Conservation (phyloP, 2,113 vertebrate genomes). For the Mustelus asterias region DNA sequence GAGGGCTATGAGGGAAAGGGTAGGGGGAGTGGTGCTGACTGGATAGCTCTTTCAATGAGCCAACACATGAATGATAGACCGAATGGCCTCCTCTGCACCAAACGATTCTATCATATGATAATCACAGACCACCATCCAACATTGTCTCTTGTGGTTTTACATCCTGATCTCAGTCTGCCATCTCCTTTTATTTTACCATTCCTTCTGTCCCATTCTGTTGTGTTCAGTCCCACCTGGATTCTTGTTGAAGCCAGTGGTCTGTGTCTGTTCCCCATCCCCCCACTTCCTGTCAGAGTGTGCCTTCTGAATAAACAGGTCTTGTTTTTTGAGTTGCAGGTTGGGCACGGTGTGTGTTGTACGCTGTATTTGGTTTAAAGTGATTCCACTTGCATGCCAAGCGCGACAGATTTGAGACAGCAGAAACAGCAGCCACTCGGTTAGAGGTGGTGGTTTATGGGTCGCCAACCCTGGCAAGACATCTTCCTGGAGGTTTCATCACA, state of each 20-base stretch:
- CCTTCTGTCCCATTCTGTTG: not conserved
- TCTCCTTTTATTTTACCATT: not conserved
- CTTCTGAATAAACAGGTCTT: not conserved
- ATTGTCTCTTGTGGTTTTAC: not conserved
- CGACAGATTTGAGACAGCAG: not conserved
- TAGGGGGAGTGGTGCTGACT: not conserved
- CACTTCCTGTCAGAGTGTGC: not conserved
- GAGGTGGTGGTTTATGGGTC: not conserved
- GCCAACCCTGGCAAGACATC: not conserved
- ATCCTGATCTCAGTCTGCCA: not conserved
- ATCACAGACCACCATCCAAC: not conserved
- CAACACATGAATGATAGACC: not conserved
- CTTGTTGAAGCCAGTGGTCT: not conserved
- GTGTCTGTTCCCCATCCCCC: too few species aligned
- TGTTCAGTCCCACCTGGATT: too few species aligned
- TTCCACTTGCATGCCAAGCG: not conserved
- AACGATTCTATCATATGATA: not conserved
- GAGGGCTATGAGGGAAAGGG: not conserved
- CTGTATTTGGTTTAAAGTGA: not conserved
- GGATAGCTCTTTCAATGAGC: not conserved
- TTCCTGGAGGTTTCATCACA: not conserved
- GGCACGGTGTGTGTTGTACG: not conserved
- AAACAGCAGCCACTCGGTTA: not conserved
- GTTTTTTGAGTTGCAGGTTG: not conserved
- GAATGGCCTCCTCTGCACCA: not conserved